Base-by-base conservation (phyloP, 2,888 invertebrate species). In the Pseudococcus jackbeardsleyi region DNA sequence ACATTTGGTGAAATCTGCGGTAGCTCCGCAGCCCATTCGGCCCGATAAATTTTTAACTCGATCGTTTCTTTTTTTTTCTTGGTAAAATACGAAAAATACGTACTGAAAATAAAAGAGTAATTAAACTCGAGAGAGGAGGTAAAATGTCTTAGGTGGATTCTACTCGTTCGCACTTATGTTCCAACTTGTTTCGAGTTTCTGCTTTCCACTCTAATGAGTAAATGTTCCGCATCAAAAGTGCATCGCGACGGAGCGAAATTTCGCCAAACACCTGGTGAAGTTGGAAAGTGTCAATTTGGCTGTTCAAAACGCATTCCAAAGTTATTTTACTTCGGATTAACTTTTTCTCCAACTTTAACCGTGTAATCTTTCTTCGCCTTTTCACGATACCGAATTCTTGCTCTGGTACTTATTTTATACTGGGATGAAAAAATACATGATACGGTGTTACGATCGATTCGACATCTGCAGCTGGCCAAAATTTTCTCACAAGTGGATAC, bases 1-100 rank as follows among this genome's bases (percentile, higher is more conserved):
- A 72, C 17, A 72, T 72, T 72, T 39, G 72, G 72, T 39, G 15
- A 64, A 64, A 64, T 64, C 64, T 64, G 33, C 72, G 33, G 72
- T 33, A 72, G 11, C 19, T 72, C 72, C 33, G 72, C 72, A 72
- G 72, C 33, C 17, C 33, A 22, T 64, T 19, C 33, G 33, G 72
- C 8, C 39, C 33, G 15, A 72, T 72, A 72, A 72, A 72, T 72
- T 72, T 72, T 22, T 12, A 64, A 72, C 12, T 26, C 17, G 33
- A 72, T 72, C 33, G 26, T 39, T 72, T 72, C 19, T 17, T 68
- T 15, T 12, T 39, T 72, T 17, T 39, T 42, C 26, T 33, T 42
- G 3, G 42, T 9, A 4, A 72, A 33, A 1, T 11, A 26, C 68
- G 11, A 26, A 54, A 54, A 64, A 64, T 42, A 42, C 26, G 42